These are phyloP conservation scores for Lagopus muta DNA, from an alignment of 2,113 vertebrate genomes.

Conservation along the genomic window DNA sequence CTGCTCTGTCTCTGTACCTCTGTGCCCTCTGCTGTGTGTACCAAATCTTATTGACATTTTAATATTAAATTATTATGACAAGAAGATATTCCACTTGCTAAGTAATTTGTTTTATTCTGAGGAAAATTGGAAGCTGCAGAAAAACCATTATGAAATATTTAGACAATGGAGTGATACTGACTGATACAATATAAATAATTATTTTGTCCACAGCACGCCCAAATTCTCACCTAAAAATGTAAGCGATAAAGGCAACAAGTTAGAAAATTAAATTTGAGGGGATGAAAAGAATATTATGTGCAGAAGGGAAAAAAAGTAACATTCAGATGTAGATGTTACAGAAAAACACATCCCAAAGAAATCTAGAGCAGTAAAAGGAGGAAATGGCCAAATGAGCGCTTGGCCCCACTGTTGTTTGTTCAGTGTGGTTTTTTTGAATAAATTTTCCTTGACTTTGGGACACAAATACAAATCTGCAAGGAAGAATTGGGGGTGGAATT, in stretches of 20 bases:
- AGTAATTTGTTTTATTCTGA: constrained; percentile 77
- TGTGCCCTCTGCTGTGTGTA: constrained; percentile 74
- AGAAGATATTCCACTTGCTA: constrained; percentile 76
- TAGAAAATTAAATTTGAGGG: constrained; percentile 68
- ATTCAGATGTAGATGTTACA: not conserved
- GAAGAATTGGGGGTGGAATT: not conserved
- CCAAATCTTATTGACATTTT: constrained; percentile 78
- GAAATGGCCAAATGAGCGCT: not conserved
- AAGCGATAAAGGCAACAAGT: constrained; percentile 71
- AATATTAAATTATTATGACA: constrained; percentile 80
- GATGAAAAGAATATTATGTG: constrained; percentile 52
- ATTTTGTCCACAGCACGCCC: constrained; percentile 59
- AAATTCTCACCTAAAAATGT: constrained; percentile 53
- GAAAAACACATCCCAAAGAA: not conserved
- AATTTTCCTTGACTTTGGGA: not conserved
- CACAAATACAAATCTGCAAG: not conserved
- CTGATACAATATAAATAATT: constrained; percentile 73
- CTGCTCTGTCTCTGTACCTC: constrained; percentile 64
- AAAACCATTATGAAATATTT: constrained; percentile 77
- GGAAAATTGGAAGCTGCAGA: constrained; percentile 76
- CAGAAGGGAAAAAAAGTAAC: not conserved
- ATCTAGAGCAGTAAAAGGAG: not conserved
- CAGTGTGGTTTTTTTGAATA: not conserved
- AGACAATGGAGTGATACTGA: constrained; percentile 69
- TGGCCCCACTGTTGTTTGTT: rapidly evolving